A percentile compares a stretch with the other conserved stretches of the same genome.
phyloP scores from a whole-genome alignment of 2,888 invertebrate species.

The Ptychoptera albimana region DNA sequence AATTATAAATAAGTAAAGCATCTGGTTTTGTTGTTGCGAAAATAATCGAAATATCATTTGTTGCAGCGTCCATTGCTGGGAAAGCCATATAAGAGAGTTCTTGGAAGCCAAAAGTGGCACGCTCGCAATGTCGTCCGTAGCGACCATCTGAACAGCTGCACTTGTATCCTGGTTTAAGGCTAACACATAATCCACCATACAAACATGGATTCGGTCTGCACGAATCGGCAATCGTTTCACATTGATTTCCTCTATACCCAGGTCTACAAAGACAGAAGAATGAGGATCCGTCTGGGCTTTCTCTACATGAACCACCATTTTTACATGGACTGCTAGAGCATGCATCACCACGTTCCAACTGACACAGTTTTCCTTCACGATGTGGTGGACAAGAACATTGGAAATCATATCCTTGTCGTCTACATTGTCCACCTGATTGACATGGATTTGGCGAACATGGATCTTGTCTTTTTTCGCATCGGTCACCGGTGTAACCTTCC shows the following conservation, averaged over 20 bases:
- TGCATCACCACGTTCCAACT: conserved; percentile 66
- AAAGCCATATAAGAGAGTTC: conserved; percentile 84
- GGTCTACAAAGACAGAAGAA: conserved; percentile 86
- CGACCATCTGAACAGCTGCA: conserved; percentile 75
- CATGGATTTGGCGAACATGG: conserved; percentile 87
- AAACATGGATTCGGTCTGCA: conserved; percentile 89
- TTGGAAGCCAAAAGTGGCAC: conserved; percentile 76
- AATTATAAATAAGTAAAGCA: conserved; percentile 80
- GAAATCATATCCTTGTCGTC: conserved; percentile 69
- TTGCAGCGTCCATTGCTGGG: conserved; percentile 67
- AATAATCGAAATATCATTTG: conserved; percentile 79
- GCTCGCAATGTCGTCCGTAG: conserved; percentile 83
- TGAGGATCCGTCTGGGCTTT: conserved; percentile 71
- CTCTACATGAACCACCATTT: conserved; percentile 83
- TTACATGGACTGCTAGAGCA: conserved; percentile 76
- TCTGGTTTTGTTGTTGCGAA: conserved; percentile 81
- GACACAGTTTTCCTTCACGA: conserved; percentile 70
- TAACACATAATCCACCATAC: conserved; percentile 75
- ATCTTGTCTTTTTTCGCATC: conserved; percentile 75
- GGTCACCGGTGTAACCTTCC: conserved; percentile 67
- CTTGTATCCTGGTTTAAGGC: conserved; percentile 73
- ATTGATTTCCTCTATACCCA: conserved; percentile 80
- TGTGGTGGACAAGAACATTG: conserved; percentile 64
- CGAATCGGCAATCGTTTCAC: conserved; percentile 75
- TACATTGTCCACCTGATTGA: conserved; percentile 66